Conservation (phyloP, 2,113 vertebrate genomes). For the Hypomesus transpacificus region DNA sequence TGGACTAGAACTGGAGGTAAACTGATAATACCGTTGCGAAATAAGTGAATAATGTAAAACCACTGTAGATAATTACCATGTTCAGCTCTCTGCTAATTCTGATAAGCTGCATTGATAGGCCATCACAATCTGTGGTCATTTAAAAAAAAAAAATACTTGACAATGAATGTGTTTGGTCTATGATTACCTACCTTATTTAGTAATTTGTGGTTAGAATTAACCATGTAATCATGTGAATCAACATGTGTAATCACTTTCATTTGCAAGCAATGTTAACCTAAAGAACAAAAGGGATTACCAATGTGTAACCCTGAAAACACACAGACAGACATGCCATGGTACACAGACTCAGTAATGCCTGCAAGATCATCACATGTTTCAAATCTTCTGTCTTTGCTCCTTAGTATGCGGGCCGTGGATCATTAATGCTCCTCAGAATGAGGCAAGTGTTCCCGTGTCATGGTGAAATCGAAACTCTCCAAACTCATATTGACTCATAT, state of each 20-base stretch:
- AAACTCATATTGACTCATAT: slow-evolving; percentile 53
- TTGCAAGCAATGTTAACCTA: slow-evolving; percentile 21
- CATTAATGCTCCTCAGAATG: slow-evolving; percentile 75
- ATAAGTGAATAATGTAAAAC: no score
- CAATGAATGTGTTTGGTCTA: slow-evolving; percentile 43
- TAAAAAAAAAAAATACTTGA: slow-evolving; percentile 39
- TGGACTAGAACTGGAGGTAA: no score
- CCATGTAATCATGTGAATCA: slow-evolving; percentile 40
- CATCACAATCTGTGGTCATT: slow-evolving; percentile 14
- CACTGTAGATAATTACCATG: neutral
- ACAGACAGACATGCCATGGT: no score
- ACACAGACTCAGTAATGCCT: no score
- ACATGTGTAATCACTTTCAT: slow-evolving; percentile 13
- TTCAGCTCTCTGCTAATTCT: neutral
- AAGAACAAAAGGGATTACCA: no score
- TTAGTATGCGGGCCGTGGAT: slow-evolving; percentile 60
- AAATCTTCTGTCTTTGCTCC: slow-evolving; percentile 52
- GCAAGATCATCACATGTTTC: slow-evolving; percentile 42
- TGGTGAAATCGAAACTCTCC: slow-evolving; percentile 45
- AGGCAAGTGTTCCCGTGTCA: slow-evolving; percentile 57
- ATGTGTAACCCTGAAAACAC: no score
- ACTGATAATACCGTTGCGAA: no score
- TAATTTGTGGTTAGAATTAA: slow-evolving; percentile 38
- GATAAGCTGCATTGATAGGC: neutral
- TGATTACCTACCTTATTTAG: slow-evolving; percentile 38